These are phyloP conservation scores for Microctonus brassicae DNA, from an alignment of 2,888 invertebrate genomes.

Conservation along the genomic window DNA sequence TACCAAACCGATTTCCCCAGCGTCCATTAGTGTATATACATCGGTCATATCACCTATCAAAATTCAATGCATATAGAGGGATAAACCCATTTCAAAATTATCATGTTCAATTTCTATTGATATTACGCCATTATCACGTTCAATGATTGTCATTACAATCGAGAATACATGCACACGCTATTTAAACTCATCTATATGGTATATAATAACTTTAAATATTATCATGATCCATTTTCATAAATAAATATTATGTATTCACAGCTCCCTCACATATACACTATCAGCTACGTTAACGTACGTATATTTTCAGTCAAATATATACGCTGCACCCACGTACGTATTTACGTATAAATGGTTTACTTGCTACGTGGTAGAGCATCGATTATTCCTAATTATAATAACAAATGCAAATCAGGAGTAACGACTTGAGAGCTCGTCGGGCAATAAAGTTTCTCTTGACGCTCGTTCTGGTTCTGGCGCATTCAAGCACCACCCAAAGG, in stretches of 20 bases:
- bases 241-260: conserved; percentile 11
- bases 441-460: conserved; percentile 61
- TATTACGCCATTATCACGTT: conserved; percentile 19
- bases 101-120: neutral
- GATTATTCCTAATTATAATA: conserved; percentile 69
- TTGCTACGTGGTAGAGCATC: conserved; percentile 51
- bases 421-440: conserved; percentile 57
- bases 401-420: conserved; percentile 68
- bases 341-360: neutral
- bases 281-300: neutral
- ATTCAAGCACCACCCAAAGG: neutral
- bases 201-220: conserved; percentile 30
- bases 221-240: conserved; percentile 24
- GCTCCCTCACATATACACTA: neutral
- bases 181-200: neutral
- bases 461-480: conserved; percentile 46
- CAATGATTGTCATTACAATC: conserved; percentile 16
- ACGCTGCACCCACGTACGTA: neutral
- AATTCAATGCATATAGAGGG: neutral
- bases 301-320: neutral
- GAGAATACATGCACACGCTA: neutral
- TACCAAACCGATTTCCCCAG: too few species aligned
- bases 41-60: neutral
- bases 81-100: neutral
- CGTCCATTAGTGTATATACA: too few species aligned